Evolutionary conservation across 2,888 invertebrate genomes (phyloP).

Genomic region (Megastigmus dorsalis): DNA sequence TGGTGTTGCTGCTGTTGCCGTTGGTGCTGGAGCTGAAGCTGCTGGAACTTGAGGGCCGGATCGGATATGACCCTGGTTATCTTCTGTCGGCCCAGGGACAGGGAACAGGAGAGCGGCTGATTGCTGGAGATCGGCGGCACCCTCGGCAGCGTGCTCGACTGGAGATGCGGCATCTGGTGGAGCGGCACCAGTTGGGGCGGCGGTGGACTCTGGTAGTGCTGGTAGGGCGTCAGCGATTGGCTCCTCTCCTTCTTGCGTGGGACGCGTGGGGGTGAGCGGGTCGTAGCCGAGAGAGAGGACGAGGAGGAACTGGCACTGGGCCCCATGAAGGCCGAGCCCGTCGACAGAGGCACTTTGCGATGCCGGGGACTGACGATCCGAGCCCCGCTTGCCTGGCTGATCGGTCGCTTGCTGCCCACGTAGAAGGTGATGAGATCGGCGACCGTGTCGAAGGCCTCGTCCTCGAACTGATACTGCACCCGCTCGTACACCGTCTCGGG

Average conservation of each 20-base stretch:
- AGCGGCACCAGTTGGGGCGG: conserved; percentile 44
- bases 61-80: conserved; percentile 80
- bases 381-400: conserved; percentile 92
- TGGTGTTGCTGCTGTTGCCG: conserved; percentile 57
- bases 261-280: conserved; percentile 70
- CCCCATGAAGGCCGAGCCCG: conserved; percentile 65
- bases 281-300: conserved; percentile 77
- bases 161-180: conserved; percentile 24
- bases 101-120: conserved; percentile 67
- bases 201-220: conserved; percentile 51
- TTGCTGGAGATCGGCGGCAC: conserved; percentile 53
- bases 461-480: conserved; percentile 95
- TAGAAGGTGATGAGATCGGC: conserved; percentile 95
- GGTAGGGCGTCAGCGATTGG: conserved; percentile 81
- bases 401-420: conserved; percentile 91
- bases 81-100: conserved; percentile 71
- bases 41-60: conserved; percentile 65
- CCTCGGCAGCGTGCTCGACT: conserved; percentile 46
- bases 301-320: conserved; percentile 76
- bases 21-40: conserved; percentile 59
- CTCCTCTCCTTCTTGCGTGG: conserved; percentile 82
- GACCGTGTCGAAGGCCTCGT: conserved; percentile 93
- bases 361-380: conserved; percentile 90
- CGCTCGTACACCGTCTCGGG: conserved; percentile 94
- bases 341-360: conserved; percentile 82